These are phyloP conservation scores for Herpetotheres cachinnans DNA, from an alignment of 2,113 vertebrate genomes.

Conservation along the genomic window DNA sequence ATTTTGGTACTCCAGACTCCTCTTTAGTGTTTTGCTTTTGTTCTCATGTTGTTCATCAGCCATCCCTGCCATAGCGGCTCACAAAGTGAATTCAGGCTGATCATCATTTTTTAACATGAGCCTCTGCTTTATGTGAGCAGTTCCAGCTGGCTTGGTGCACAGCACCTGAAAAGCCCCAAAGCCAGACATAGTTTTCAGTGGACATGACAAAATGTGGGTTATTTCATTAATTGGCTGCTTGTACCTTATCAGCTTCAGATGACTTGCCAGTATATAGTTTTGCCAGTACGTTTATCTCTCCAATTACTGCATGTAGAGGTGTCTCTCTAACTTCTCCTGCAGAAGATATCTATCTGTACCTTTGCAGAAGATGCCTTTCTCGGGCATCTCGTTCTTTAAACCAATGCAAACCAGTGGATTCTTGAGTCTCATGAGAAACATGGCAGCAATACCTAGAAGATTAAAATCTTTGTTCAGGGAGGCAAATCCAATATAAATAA, in stretches of 20 bases:
- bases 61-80: not conserved
- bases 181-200: not conserved
- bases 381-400: not conserved
- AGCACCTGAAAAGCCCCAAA: not conserved
- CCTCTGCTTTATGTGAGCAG: not conserved
- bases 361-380: not conserved
- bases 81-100: not conserved
- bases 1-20: not conserved
- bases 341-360: not conserved
- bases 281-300: not conserved
- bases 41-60: not conserved
- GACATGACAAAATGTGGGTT: not conserved
- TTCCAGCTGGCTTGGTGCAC: not conserved
- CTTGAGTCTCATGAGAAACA: not conserved
- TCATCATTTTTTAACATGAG: not conserved
- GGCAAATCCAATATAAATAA: not conserved
- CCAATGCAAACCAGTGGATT: not conserved
- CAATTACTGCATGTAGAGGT: not conserved
- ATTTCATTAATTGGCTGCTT: not conserved
- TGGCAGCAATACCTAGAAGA: not conserved
- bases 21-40: not conserved
- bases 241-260: not conserved
- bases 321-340: not conserved
- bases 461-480: not conserved
- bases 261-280: not conserved